Percentiles rank a stretch among this genome's conserved stretches.
phyloP scores from a whole-genome alignment of 2,888 invertebrate genomes.

The Pecten maximus region DNA sequence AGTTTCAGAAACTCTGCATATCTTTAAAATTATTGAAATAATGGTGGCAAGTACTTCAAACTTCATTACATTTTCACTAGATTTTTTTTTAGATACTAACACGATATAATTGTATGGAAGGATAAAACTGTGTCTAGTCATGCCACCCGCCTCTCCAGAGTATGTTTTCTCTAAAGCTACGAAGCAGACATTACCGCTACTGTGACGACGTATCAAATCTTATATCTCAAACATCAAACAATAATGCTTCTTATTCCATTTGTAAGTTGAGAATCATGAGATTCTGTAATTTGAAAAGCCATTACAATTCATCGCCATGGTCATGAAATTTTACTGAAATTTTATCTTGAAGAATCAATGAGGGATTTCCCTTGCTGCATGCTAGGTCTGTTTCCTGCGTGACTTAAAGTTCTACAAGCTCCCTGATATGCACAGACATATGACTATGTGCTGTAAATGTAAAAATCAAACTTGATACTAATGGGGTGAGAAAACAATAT shows the following conservation, averaged over 20 bases:
- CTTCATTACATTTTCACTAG: background rate
- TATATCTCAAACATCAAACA: background rate
- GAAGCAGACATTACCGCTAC: background rate
- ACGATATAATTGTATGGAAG: background rate
- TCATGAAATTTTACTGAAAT: background rate
- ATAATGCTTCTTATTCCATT: background rate
- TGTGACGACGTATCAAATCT: background rate
- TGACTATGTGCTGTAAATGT: background rate
- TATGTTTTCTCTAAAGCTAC: background rate
- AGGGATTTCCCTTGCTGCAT: background rate
- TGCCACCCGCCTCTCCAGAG: background rate
- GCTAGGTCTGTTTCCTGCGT: background rate
- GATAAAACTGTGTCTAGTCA: background rate
- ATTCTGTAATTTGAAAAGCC: constrained; percentile 21
- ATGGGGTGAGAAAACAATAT: background rate
- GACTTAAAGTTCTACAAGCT: background rate
- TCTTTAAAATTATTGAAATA: background rate
- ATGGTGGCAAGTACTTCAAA: background rate
- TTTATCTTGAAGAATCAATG: background rate
- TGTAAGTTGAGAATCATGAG: constrained; percentile 26
- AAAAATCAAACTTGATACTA: background rate
- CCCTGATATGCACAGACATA: background rate
- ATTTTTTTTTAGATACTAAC: background rate
- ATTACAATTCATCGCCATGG: constrained; percentile 20
- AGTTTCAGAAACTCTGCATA: background rate